These are phyloP conservation scores for Tangara arthus DNA, from an alignment of 2,797 vertebrate species.

Conservation along the genomic window DNA sequence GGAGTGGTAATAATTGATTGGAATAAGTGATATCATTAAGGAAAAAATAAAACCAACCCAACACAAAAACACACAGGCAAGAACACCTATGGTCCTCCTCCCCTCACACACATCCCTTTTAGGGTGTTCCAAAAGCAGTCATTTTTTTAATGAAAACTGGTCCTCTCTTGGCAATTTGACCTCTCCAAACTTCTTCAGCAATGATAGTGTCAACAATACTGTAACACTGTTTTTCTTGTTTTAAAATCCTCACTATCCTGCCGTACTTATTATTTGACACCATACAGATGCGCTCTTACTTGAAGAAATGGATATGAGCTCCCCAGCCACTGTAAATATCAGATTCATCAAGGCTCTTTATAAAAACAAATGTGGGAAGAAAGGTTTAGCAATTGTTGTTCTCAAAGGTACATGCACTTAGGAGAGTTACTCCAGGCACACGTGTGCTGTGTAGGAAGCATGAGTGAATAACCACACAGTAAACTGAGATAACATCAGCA, in stretches of 20 bases:
- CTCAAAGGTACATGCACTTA: neutral
- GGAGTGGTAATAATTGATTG: neutral
- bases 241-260: neutral
- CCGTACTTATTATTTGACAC: neutral
- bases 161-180: neutral
- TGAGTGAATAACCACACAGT: neutral
- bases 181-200: accelerated
- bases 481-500: neutral
- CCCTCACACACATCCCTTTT: neutral
- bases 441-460: accelerated
- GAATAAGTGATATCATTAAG: neutral
- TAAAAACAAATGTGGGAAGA: neutral
- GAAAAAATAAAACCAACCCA: neutral
- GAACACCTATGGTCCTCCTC: no score
- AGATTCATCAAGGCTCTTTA: neutral
- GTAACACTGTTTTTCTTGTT: neutral
- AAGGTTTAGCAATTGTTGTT: neutral
- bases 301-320: neutral
- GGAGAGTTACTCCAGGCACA: neutral
- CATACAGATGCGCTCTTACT: neutral
- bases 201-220: neutral
- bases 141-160: neutral
- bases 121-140: accelerated
- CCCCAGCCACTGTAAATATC: neutral
- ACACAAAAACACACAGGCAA: neutral